Evolutionary conservation across 2,888 invertebrate species (phyloP).

Genomic region (Suillia variegata): DNA sequence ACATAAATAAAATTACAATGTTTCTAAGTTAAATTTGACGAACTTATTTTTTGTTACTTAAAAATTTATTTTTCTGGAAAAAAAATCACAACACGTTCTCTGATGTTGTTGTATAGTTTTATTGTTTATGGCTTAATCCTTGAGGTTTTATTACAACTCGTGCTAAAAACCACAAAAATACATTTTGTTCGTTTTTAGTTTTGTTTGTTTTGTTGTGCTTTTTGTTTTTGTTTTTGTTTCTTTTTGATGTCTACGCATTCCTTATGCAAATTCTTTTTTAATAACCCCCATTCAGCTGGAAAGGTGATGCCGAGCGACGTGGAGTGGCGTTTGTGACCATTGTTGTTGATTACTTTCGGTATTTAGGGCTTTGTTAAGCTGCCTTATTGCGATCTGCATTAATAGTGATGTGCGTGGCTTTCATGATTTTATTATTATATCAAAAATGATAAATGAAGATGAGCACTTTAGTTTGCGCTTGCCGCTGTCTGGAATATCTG

Average conservation of each 20-base stretch:
- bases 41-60: too few relatives aligned
- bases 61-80: too few relatives aligned
- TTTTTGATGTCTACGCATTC: too few relatives aligned
- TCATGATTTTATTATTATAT: conserved; percentile 51
- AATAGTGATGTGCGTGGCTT: conserved; percentile 34
- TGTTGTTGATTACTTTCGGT: conserved; percentile 17
- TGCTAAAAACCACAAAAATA: conserved; percentile 29
- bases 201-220: too few relatives aligned
- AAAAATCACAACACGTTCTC: too few relatives aligned
- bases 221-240: too few relatives aligned
- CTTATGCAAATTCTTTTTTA: conserved; percentile 56
- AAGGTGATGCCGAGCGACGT: too few relatives aligned
- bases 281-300: conserved; percentile 48
- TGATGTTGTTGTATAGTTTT: too few relatives aligned
- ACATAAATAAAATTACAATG: too few relatives aligned
- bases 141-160: conserved; percentile 38
- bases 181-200: conserved; percentile 6
- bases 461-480: conserved; percentile 26
- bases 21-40: too few relatives aligned
- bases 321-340: background rate
- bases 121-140: conserved; percentile 53
- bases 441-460: conserved; percentile 53
- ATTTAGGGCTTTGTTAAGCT: conserved; percentile 8
- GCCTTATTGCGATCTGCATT: conserved; percentile 21
- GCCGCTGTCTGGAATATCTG: background rate